A percentile compares a stretch with the other conserved stretches of the same genome.
These are phyloP conservation scores for Neoniphon sammara DNA, from an alignment of 2,797 vertebrate species.

Conservation along the genomic window DNA sequence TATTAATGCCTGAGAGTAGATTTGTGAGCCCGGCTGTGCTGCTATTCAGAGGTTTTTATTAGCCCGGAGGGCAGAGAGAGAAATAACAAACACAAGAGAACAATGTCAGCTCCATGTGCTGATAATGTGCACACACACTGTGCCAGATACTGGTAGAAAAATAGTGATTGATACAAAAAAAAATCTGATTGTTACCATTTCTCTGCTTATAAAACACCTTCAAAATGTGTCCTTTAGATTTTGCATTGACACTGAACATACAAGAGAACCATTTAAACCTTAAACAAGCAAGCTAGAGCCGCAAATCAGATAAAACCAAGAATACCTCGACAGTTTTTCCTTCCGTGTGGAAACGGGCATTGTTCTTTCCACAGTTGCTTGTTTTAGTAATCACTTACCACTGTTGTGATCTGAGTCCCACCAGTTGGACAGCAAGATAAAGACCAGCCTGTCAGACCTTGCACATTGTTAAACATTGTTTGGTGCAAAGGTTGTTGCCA, in stretches of 20 bases:
- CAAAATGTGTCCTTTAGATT: slow-evolving; percentile 34
- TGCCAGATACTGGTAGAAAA: slow-evolving; percentile 30
- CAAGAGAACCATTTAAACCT: slow-evolving; percentile 47
- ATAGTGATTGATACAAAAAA: slow-evolving; percentile 31
- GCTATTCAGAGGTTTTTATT: slow-evolving; percentile 32
- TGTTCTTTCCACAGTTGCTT: slow-evolving; percentile 35
- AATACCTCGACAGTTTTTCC: slow-evolving; percentile 17
- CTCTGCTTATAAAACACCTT: slow-evolving; percentile 5
- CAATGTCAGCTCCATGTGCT: slow-evolving; percentile 28
- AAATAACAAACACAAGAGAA: slow-evolving; percentile 32
- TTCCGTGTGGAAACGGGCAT: slow-evolving; percentile 38
- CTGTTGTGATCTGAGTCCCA: slow-evolving; percentile 24
- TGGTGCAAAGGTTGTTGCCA: slow-evolving; percentile 68
- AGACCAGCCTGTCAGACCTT: slow-evolving; percentile 32
- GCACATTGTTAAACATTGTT: slow-evolving; percentile 11
- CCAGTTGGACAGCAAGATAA: slow-evolving; percentile 34
- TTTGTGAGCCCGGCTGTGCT: slow-evolving; percentile 35
- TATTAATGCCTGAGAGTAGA: slow-evolving; percentile 44
- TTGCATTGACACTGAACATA: slow-evolving; percentile 8
- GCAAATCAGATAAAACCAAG: slow-evolving; percentile 39
- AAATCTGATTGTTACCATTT: slow-evolving; percentile 24
- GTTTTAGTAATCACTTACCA: slow-evolving; percentile 49
- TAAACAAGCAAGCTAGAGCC: slow-evolving; percentile 32
- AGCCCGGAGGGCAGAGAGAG: slow-evolving; percentile 18
- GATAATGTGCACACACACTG: slow-evolving; percentile 42